Base-by-base conservation (phyloP, 64 coral and sea anemone species). In the Montipora efflorescens region DNA sequence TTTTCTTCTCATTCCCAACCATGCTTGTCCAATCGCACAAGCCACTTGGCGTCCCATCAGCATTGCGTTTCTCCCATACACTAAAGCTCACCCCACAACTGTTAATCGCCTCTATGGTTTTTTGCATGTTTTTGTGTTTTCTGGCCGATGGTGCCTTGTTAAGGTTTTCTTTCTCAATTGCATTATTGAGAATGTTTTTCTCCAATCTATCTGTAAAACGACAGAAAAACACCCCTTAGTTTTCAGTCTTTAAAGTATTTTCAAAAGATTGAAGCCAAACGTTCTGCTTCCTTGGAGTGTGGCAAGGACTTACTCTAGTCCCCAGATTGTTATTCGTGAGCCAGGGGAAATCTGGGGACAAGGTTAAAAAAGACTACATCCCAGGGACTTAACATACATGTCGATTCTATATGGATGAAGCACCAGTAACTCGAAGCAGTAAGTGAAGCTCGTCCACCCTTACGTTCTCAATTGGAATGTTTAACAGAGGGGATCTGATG, bases 1-100 rank as follows among this genome's bases (percentile, higher is more conserved):
- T 90, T 67, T 90, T 90, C 88, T 90, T 90, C 8, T 90, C 88
- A 45, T 76, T 61, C 3, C 88, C 88, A 45, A 90, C 74, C 88
- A 90, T 90, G 51, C 73, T 77, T 58, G 88, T 90, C 75, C 88
- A 90, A 11, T 79, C 88, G 10, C 48, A 79, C 5, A 59, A 11
- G 5, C 88, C 88, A 43, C 88, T 90, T 36, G 58, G 0, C 53
- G 15, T 16, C 78, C 73, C 76, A 77, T 90, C 74, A 5, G 50
- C 88, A 66, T 90, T 90, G 4, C 45, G n/a, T 21, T 79, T 90
- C 43, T 90, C 73, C 75, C 88, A 78, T 3, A 90, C 75, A 78
- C 53, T 66, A 67, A 90, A 90, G 18, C 71, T 66, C 10, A 90
- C 75, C 1, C 88, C 74, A 78, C 88, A 79, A 18, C 28, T 77